Percentiles rank a stretch among this genome's conserved stretches.
phyloP scores from a whole-genome alignment of 1,140 invertebrate genomes.

The Caenorhabditis tropicalis region DNA sequence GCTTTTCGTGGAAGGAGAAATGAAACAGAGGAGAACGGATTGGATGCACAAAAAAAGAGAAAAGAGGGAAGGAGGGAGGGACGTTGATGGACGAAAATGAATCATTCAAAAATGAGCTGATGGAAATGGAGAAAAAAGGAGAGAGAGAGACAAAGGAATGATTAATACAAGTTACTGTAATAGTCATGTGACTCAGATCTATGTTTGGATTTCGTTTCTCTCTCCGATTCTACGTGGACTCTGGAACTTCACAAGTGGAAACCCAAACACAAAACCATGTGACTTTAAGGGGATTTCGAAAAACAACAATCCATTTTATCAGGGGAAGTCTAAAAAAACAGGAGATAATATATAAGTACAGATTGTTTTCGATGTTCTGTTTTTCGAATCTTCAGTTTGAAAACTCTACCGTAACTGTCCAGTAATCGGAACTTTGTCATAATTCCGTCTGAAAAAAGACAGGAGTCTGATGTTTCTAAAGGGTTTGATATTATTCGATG shows the following conservation, averaged over 20 bases:
- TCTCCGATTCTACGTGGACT: background rate
- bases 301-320: background rate
- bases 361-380: too few species aligned
- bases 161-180: background rate
- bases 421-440: too few species aligned
- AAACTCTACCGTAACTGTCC: too few species aligned
- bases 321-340: too few species aligned
- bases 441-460: too few species aligned
- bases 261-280: background rate
- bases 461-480: too few species aligned
- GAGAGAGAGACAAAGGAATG: background rate
- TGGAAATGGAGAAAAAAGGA: background rate
- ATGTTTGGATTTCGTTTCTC: background rate
- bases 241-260: conserved; percentile 31
- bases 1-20: background rate
- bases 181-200: conserved; percentile 30
- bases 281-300: background rate
- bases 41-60: background rate
- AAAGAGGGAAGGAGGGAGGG: background rate
- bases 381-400: too few species aligned
- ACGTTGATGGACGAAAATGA: background rate
- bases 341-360: too few species aligned
- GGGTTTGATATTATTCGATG: too few species aligned
- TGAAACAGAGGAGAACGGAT: background rate
- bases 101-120: background rate